These are phyloP conservation scores for Oscheius myriophilus DNA, from an alignment of 2,888 invertebrate species.

Conservation along the genomic window DNA sequence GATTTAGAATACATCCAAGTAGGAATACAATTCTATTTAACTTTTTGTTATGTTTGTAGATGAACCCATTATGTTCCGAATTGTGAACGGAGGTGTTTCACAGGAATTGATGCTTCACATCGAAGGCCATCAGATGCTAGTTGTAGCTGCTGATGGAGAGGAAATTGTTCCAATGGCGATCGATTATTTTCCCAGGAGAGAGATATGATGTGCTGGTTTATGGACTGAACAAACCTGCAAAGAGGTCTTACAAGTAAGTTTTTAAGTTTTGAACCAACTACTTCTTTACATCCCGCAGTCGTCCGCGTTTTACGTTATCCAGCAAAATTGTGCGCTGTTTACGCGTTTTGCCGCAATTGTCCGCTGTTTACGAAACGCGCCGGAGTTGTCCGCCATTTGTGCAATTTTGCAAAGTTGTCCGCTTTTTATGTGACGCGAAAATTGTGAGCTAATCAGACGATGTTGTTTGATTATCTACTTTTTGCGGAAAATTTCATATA, in stretches of 20 bases:
- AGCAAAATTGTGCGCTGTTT: too few species aligned
- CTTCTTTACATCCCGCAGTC: too few species aligned
- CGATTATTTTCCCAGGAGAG: slow-evolving; percentile 65
- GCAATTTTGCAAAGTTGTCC: too few species aligned
- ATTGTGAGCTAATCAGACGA: too few species aligned
- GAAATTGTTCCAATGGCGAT: slow-evolving; percentile 52
- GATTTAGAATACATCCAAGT: slow-evolving; percentile 50
- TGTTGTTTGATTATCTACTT: too few species aligned
- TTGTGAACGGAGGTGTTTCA: slow-evolving; percentile 63
- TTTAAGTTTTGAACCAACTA: neutral
- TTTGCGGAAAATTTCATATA: too few species aligned
- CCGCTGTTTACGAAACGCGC: too few species aligned
- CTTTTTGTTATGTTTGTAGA: slow-evolving; percentile 27
- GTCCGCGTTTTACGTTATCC: too few species aligned
- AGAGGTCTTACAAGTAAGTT: slow-evolving; percentile 36
- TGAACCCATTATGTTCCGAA: slow-evolving; percentile 51
- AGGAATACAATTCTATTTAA: too few species aligned
- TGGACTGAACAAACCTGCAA: slow-evolving; percentile 43
- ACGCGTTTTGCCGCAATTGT: too few species aligned
- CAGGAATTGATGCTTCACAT: slow-evolving; percentile 59
- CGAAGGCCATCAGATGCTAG: slow-evolving; percentile 60
- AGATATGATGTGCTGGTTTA: slow-evolving; percentile 64
- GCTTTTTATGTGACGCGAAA: too few species aligned
- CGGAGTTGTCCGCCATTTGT: too few species aligned
- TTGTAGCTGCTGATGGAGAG: slow-evolving; percentile 64